Evolutionary conservation across 2,113 vertebrate species (phyloP), one percentile per base, ranked within the genome.

Genomic region (Sinocyclocheilus maitianheensis): DNA sequence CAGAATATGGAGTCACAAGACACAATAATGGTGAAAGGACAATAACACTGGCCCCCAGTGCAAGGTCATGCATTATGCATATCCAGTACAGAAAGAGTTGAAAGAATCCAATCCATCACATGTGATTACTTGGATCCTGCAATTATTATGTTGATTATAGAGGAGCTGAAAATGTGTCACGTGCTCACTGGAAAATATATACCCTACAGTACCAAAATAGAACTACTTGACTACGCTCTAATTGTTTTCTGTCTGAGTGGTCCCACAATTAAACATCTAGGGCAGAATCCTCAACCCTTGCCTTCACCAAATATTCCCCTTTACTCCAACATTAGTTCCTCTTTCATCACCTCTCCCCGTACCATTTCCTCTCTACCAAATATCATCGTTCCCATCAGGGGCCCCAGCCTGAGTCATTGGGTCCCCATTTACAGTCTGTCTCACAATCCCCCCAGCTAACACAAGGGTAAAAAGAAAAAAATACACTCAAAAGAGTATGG

Each of bases 201-300:
- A 83, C 5, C 62, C 60, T 81, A 72, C 48, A 83, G 81, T 48
- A 83, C 46, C 12, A 43, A 74, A 53, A 72, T n/a, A 83, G 67
- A 83, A 22, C 65, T 58, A 58, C 81, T 55, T 83, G 65, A 72
- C 67, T 51, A 69, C 3, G 24, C 43, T 48, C 63, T 82, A 82
- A 82, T 83, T 58, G 81, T 83, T 83, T 72, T 83, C 81, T 46
- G n/a, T 69, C n/a, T 18, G 80, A 82, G 40, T 69, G 81, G 67
- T 85, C 40, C 55, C 81, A 74, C 53, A 60, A 87, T 48, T 85
- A 82, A 76, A 74, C 34, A 85, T 58, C 77, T 63, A 78, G 87
- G 75, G 71, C 58, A 84, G n/a, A 84, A 72, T 30, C 71, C 20
- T 34, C 37, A 77, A 80, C 37, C 1, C 62, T 48, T 24, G 22